Evolutionary conservation across 2,797 vertebrate species (phyloP).

Genomic region (Tolypeutes matacus): DNA sequence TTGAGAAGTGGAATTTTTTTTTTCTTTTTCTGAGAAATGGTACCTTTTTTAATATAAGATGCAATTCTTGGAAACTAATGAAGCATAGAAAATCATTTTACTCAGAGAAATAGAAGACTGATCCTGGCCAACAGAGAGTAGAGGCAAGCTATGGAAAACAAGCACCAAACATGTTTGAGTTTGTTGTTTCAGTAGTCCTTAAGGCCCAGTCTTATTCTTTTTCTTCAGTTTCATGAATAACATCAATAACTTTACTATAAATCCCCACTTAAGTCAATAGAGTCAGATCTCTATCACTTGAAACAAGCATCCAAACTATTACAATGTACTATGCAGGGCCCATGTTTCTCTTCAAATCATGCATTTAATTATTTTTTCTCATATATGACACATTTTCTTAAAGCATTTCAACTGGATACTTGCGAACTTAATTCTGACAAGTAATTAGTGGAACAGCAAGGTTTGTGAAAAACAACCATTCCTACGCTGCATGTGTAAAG

Average conservation of each 20-base stretch:
- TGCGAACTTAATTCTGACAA: conserved; percentile 83
- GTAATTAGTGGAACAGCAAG: conserved; percentile 81
- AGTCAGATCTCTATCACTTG: conserved; percentile 4
- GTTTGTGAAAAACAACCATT: conserved; percentile 79
- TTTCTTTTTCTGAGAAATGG: too few species aligned
- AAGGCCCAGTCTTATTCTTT: neutral
- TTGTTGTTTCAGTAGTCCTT: neutral
- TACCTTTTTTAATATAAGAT: neutral
- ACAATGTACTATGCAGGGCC: conserved; percentile 56
- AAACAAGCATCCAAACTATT: conserved; percentile 26
- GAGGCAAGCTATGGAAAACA: neutral
- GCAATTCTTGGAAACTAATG: neutral
- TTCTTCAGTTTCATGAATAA: neutral
- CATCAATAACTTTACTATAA: neutral
- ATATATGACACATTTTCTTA: conserved; percentile 76
- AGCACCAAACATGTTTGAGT: neutral
- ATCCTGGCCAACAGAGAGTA: neutral
- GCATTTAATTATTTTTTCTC: conserved; percentile 75
- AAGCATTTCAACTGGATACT: conserved; percentile 80
- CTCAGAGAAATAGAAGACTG: neutral
- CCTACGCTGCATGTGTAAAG: conserved; percentile 76
- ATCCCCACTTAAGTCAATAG: neutral
- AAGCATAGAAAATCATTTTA: neutral
- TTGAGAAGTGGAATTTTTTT: too few species aligned
- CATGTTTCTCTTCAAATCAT: conserved; percentile 67